Percentiles rank a stretch among this genome's conserved stretches.
phyloP scores from a whole-genome alignment of 2,113 vertebrate species.

The Hoplias malabaricus region DNA sequence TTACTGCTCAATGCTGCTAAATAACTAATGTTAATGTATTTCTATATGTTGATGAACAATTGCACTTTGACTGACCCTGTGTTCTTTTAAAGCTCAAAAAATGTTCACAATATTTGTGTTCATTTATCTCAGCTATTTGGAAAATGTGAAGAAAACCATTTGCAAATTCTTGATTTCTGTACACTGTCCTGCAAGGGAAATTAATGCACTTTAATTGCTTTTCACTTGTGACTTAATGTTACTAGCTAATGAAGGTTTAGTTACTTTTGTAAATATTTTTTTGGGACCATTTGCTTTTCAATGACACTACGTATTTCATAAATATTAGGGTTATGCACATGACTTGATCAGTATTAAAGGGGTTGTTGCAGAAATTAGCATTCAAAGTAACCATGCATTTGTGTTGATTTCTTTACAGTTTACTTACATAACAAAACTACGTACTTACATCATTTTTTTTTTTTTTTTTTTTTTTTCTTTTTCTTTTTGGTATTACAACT shows the following conservation, averaged over 20 bases:
- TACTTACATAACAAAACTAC: no score
- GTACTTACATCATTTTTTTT: no score
- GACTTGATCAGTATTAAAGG: background rate
- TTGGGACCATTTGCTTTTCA: slow-evolving; percentile 1
- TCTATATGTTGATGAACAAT: slow-evolving; percentile 50
- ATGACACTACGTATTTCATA: background rate
- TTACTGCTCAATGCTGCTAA: background rate
- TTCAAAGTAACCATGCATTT: background rate
- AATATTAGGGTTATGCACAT: background rate
- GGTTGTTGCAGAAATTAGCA: background rate
- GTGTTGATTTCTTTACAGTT: background rate
- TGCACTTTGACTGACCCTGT: background rate
- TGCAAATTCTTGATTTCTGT: background rate
- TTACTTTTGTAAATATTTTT: background rate
- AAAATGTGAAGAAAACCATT: background rate
- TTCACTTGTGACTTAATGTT: slow-evolving; percentile 41
- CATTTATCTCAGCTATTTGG: background rate
- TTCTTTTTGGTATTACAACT: no score
- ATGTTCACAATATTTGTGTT: background rate
- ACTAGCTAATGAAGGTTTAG: background rate
- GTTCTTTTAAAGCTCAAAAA: background rate
- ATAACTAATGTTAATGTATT: slow-evolving; percentile 46
- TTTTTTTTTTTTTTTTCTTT: no score
- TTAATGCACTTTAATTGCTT: slow-evolving; percentile 71
- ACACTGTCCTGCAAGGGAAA: background rate